phyloP scores from a whole-genome alignment of 2,888 invertebrate genomes.

The Abscondita cerata region DNA sequence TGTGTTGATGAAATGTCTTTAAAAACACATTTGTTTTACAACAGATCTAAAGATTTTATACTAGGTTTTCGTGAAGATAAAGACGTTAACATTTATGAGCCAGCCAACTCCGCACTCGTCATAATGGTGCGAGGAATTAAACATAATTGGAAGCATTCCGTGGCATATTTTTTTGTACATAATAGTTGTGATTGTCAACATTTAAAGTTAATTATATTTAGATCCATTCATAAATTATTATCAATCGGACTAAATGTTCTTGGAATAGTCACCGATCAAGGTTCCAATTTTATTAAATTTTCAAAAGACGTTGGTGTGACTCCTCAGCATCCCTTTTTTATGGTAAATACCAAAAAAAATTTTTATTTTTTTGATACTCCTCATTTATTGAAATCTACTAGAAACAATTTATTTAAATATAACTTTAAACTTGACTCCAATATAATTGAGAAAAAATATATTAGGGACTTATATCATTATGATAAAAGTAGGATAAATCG shows the following conservation, averaged over 20 bases:
- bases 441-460: neutral
- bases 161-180: slow-evolving; percentile 4
- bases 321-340: neutral
- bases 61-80: neutral
- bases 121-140: slow-evolving; percentile 2
- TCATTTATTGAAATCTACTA: slow-evolving; percentile 3
- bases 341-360: neutral
- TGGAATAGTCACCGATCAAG: neutral
- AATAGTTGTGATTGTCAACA: neutral
- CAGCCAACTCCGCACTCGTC: neutral
- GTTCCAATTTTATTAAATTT: slow-evolving; percentile 1
- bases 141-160: neutral
- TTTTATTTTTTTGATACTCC: neutral
- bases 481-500: neutral
- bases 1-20: slow-evolving; percentile 1
- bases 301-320: neutral
- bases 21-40: slow-evolving; percentile 6
- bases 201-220: neutral
- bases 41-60: neutral
- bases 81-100: neutral
- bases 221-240: neutral
- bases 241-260: neutral
- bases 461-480: neutral
- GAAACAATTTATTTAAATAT: neutral
- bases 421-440: neutral